Conservation (phyloP, 2,797 vertebrate species). For the Sciurus vulgaris region DNA sequence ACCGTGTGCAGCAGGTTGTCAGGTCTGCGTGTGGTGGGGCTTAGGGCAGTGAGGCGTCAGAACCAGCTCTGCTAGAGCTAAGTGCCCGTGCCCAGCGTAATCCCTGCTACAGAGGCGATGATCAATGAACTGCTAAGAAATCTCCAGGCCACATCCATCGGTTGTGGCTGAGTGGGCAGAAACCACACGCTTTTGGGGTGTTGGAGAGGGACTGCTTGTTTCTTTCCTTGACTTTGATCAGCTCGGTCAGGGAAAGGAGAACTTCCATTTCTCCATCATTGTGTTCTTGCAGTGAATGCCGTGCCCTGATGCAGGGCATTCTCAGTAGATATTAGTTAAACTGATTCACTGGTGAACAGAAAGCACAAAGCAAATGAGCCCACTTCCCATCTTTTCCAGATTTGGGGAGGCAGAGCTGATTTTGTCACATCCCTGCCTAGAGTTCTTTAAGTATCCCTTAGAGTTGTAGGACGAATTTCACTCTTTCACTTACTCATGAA, state of each 20-base stretch:
- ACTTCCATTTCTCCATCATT: background rate
- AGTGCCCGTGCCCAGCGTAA: background rate
- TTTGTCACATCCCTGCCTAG: background rate
- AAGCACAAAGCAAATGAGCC: background rate
- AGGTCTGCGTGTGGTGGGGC: background rate
- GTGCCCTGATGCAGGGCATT: background rate
- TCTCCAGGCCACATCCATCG: background rate
- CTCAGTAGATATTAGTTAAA: background rate
- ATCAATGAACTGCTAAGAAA: background rate
- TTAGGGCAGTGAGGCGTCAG: slow-evolving; percentile 5
- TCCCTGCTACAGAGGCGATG: background rate
- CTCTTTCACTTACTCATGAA: background rate
- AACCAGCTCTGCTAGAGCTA: background rate
- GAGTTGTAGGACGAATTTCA: background rate
- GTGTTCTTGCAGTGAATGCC: background rate
- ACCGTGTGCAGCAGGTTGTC: background rate
- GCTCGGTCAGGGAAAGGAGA: no score
- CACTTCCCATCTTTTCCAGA: background rate
- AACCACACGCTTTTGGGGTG: background rate
- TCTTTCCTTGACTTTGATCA: background rate
- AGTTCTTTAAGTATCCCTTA: background rate
- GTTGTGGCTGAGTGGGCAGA: background rate
- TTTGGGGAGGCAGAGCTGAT: background rate
- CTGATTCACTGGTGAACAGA: background rate
- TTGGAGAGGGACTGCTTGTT: background rate